Evolutionary conservation across 2,888 invertebrate genomes (phyloP), one percentile per base, ranked within the genome.

Genomic region (Drosophila meridiana): DNA sequence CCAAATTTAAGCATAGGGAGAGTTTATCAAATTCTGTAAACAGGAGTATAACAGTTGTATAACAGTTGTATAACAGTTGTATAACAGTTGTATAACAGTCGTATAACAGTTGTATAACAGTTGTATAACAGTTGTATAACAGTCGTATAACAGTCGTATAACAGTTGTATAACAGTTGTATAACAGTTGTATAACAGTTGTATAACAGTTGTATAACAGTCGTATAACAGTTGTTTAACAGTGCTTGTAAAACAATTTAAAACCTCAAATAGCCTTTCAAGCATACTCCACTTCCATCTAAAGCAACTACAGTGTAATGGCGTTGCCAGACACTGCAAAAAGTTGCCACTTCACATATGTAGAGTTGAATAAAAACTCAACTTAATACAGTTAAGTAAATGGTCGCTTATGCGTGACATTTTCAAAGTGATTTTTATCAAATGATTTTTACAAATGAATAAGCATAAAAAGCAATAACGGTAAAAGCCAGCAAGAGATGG

Each of bases 391-490:
- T 42, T 13, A 30, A 40, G 40, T 50, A 11, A 30, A 56, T 32
- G 26, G 9, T 20, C 50, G 40, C 7, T 60, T 32, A 32, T 40
- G 50, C 40, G 60, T 50, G 60, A 60, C 32, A 28, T 32, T 50
- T 50, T 52, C 38, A 48, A 50, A 60, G 26, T 40, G 63, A 47
- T 26, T 63, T 64, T 28, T 20, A 28, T 26, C 38, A 34, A 48
- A 47, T 53, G 61, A 52, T 13, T 61, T 43, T 43, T 9, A 43
- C 43, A 43, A 43, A 43, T 61, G 61, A 56, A 14, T 62, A 55
- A 62, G 34, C 61, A 36, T 14, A 11, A 55, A 63, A 56, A 43
- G 58, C 43, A 63, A 26, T 62, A 62, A 56, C 28, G 13, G 32
- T 28, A 36, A 30, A 42, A 7, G 36, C 26, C 32, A 72, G 32